Conservation (phyloP, 2,797 vertebrate species). For the Cyprinodon diabolis region DNA sequence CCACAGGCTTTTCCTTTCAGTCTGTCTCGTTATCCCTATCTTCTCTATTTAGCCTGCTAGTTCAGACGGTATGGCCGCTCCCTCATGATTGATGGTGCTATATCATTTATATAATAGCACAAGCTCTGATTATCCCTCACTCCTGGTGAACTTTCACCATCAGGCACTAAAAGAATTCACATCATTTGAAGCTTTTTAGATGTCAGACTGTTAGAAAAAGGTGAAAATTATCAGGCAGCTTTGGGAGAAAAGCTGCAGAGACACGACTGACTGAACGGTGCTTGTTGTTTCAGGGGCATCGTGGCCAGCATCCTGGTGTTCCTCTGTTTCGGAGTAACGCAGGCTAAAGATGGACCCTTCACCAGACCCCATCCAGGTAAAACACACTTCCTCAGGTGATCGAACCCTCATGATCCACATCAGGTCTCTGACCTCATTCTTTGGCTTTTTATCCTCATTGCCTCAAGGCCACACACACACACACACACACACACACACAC, state of each 20-base stretch:
- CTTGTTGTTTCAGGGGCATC: slow-evolving; percentile 86
- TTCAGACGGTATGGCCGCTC: slow-evolving; percentile 1
- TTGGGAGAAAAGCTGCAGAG: too few species aligned
- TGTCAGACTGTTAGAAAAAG: too few species aligned
- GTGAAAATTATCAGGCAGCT: too few species aligned
- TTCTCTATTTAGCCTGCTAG: background rate
- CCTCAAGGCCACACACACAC: background rate
- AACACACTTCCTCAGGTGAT: background rate
- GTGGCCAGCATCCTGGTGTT: slow-evolving; percentile 98
- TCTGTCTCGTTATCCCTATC: slow-evolving; percentile 17
- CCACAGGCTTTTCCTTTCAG: slow-evolving; percentile 1
- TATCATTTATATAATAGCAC: too few species aligned
- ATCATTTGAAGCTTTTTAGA: background rate
- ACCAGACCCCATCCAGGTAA: slow-evolving; percentile 98
- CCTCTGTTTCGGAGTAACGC: slow-evolving; percentile 97
- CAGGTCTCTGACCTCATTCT: background rate
- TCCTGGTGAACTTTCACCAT: background rate
- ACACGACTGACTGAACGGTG: too few species aligned
- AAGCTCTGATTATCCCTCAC: background rate
- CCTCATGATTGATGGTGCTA: background rate
- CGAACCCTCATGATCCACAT: background rate
- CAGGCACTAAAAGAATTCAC: background rate
- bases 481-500: too few species aligned
- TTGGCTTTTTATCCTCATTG: background rate
- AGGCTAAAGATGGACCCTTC: slow-evolving; percentile 98